phyloP scores from a whole-genome alignment of 1,140 invertebrate genomes.

The Aphaenogaster floridana region DNA sequence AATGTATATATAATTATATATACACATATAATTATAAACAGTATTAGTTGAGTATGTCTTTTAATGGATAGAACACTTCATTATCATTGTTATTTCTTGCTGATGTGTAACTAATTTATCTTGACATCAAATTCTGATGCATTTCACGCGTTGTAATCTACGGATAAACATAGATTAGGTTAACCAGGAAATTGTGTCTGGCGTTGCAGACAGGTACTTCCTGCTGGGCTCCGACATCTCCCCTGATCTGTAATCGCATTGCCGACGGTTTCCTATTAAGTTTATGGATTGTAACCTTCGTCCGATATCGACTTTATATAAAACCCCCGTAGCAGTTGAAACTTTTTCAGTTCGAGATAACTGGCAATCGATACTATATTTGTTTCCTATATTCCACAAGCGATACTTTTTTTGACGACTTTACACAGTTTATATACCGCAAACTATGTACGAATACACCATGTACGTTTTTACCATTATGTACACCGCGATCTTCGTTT shows the following conservation, averaged over 20 bases:
- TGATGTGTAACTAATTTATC: conserved; percentile 26
- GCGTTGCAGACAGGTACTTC: conserved; percentile 75
- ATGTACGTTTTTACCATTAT: conserved; percentile 20
- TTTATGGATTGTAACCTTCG: conserved; percentile 58
- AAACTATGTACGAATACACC: background rate
- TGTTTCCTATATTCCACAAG: background rate
- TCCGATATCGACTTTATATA: conserved; percentile 61
- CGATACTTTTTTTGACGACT: background rate
- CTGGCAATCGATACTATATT: conserved; percentile 6
- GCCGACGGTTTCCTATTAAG: conserved; percentile 75
- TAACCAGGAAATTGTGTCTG: conserved; percentile 79
- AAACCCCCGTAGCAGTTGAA: background rate
- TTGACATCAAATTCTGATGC: conserved; percentile 27
- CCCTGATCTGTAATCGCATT: conserved; percentile 75
- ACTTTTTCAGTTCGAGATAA: conserved; percentile 6
- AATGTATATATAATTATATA: background rate
- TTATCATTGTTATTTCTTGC: background rate
- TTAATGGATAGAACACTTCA: background rate
- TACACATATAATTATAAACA: too few species aligned
- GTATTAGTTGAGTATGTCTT: background rate
- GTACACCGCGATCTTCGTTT: conserved; percentile 15
- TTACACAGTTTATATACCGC: background rate
- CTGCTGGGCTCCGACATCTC: conserved; percentile 66
- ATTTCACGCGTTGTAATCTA: conserved; percentile 63
- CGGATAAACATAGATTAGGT: conserved; percentile 64